These are phyloP conservation scores for Cossypha polioptera DNA, from an alignment of 2,797 vertebrate genomes.

Conservation along the genomic window DNA sequence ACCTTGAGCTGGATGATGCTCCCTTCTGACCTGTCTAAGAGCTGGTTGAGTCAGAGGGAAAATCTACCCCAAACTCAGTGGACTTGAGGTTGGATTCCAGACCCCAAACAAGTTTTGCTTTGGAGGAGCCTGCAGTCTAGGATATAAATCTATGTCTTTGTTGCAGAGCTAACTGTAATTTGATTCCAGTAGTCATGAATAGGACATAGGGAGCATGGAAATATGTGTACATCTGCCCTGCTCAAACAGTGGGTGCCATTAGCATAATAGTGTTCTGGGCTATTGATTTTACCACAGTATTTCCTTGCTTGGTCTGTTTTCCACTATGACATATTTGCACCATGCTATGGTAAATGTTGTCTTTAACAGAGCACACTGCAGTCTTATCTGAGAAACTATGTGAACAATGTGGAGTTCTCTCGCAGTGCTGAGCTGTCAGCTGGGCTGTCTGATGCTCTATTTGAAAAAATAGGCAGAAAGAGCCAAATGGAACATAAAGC, in stretches of 20 bases:
- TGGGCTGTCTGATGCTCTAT: background rate
- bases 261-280: background rate
- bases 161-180: background rate
- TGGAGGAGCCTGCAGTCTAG: background rate
- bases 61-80: background rate
- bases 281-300: conserved; percentile 62
- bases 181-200: background rate
- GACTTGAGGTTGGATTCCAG: background rate
- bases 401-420: background rate
- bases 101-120: background rate
- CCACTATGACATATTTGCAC: background rate
- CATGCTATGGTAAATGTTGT: conserved; percentile 25
- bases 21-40: background rate
- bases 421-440: background rate
- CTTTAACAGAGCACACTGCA: conserved; percentile 15
- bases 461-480: background rate
- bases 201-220: conserved; percentile 5
- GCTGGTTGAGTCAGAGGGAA: background rate
- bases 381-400: conserved; percentile 2
- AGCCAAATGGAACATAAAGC: background rate
- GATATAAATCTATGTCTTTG: background rate
- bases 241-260: background rate
- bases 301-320: conserved; percentile 49
- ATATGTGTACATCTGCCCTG: background rate
- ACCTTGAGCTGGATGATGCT: background rate